Evolutionary conservation across 1,140 invertebrate species (phyloP), one percentile per base, ranked within the genome.

Genomic region (Oncopeltus fasciatus): DNA sequence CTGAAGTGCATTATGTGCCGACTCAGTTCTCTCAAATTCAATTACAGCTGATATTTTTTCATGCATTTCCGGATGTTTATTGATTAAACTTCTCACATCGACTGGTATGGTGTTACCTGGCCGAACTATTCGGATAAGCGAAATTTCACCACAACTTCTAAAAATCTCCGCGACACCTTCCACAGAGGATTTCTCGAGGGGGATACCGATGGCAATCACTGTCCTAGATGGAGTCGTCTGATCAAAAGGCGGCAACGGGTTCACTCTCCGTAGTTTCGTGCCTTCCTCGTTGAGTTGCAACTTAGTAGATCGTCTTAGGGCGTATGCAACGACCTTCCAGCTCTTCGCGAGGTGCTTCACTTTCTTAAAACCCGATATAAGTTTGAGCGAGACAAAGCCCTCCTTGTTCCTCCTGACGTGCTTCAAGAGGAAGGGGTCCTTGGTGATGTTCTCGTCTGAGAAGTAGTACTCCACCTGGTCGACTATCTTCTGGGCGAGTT

Each of bases 391-490:
- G 1, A 97, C 92, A 74, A 87, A 96, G 12, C 93, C 93, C 73
- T 94, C 90, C 72, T 94, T 95, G 72, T 95, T 95, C 24, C 92
- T 79, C 29, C 90, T 83, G 2, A 96, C 91, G 73, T 96, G 92
- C 73, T 96, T 97, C 31, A 95, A 73, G 5, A 97, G 75, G 73
- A 97, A 97, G 1, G 92, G 91, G 72, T 97, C 92, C 73, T 95
- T 95, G 1, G 90, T 83, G 62, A 97, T 92, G 71, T 93, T 94
- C n/a, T 86, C 89, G 72, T 96, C 92, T 61, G 90, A 92, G 72
- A 97, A 95, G 73, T 95, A 95, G 72, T 89, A 93, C 74, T 93
- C 90, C 4, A 93, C 90, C 72, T 92, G 88, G 38, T 83, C 78
- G 43, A 88, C 81, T 62, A 92, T 90, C 65, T 84, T 82, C 24